Percentiles rank a stretch among this genome's conserved stretches.
These are phyloP conservation scores for Pissodes strobi DNA, from an alignment of 1,140 invertebrate species.

Conservation along the genomic window DNA sequence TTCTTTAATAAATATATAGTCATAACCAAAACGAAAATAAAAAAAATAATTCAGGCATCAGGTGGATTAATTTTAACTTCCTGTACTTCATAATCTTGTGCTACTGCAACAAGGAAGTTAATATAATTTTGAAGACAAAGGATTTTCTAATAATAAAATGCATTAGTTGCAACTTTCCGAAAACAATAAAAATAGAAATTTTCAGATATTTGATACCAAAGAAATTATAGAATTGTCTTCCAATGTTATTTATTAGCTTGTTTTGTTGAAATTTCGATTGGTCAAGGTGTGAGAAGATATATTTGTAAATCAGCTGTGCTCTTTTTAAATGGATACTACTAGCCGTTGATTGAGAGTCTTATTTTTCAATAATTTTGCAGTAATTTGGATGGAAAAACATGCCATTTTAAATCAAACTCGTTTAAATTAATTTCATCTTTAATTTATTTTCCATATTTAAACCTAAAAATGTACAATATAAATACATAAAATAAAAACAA, in stretches of 20 bases:
- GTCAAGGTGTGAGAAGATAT: slow-evolving; percentile 4
- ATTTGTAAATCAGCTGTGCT: background rate
- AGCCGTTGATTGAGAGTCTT: background rate
- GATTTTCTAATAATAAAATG: no score
- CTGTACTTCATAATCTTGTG: no score
- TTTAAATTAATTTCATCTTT: slow-evolving; percentile 1
- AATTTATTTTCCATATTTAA: slow-evolving; percentile 1
- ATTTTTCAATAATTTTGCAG: background rate
- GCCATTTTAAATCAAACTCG: background rate
- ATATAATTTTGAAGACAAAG: no score
- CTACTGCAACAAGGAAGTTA: no score
- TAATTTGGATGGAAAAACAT: slow-evolving; percentile 2
- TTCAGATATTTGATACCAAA: no score
- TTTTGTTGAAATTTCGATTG: slow-evolving; percentile 6
- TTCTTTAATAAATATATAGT: no score
- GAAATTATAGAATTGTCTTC: slow-evolving; percentile 8
- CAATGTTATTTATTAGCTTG: slow-evolving; percentile 2
- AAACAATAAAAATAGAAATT: no score
- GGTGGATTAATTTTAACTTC: no score
- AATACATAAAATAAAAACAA: slow-evolving; percentile 26
- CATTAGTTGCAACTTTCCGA: no score
- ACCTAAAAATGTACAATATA: no score
- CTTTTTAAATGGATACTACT: background rate
- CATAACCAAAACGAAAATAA: no score
- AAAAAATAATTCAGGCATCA: no score